Conservation (phyloP, 2,113 vertebrate genomes). For the Seriola aureovittata region DNA sequence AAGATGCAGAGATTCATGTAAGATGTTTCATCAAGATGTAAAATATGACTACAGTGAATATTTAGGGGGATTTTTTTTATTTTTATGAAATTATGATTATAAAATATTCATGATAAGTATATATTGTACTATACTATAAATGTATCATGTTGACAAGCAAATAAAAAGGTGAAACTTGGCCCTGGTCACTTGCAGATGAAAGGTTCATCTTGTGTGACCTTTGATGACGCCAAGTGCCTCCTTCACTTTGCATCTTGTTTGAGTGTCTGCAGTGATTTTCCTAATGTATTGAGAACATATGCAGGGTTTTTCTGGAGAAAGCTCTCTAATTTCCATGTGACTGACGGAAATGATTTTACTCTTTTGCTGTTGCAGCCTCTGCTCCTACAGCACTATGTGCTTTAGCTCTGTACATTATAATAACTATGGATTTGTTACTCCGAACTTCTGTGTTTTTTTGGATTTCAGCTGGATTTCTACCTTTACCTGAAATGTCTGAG, state of each 20-base stretch:
- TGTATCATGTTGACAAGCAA: background rate
- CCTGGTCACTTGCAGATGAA: background rate
- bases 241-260: slow-evolving; percentile 84
- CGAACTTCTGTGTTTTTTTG: slow-evolving; percentile 63
- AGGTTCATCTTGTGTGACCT: slow-evolving; percentile 32
- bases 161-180: background rate
- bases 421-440: slow-evolving; percentile 62
- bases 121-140: no score
- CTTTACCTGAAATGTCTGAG: slow-evolving; percentile 14
- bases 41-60: background rate
- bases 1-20: no score
- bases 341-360: slow-evolving; percentile 44
- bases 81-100: background rate
- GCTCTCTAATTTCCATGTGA: slow-evolving; percentile 78
- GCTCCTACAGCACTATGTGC: slow-evolving; percentile 38
- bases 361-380: slow-evolving; percentile 36
- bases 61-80: background rate
- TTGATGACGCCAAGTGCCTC: slow-evolving; percentile 40
- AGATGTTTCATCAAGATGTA: background rate
- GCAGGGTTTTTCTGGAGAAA: slow-evolving; percentile 77
- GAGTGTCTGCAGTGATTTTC: slow-evolving; percentile 82
- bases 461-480: slow-evolving; percentile 66
- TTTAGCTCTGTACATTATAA: slow-evolving; percentile 35
- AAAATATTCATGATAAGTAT: no score
- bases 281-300: slow-evolving; percentile 81